A percentile compares a stretch with the other conserved stretches of the same genome.
Conservation (phyloP, 2,113 vertebrate species). For the Oryzias woworae region DNA sequence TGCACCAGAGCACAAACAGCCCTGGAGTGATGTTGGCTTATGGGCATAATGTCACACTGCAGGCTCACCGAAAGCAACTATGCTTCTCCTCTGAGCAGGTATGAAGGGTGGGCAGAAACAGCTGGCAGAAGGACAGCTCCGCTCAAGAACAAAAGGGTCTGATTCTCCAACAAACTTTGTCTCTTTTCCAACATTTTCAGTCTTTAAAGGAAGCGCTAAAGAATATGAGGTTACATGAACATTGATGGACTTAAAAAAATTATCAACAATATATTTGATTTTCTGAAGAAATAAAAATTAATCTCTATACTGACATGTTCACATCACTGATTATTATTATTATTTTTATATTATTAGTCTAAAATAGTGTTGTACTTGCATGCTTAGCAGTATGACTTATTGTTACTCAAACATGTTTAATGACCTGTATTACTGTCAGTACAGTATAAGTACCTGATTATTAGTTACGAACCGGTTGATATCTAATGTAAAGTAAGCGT, state of each 20-base stretch:
- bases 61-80: not conserved
- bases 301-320: too few relatives aligned
- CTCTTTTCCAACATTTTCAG: not conserved
- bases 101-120: constrained; percentile 31
- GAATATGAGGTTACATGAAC: not conserved
- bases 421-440: too few relatives aligned
- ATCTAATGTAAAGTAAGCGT: too few relatives aligned
- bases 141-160: constrained; percentile 22
- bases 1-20: constrained; percentile 2
- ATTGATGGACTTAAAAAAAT: not conserved
- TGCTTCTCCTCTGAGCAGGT: constrained; percentile 17
- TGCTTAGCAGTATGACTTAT: too few relatives aligned
- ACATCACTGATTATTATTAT: too few relatives aligned
- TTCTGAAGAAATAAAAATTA: too few relatives aligned
- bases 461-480: too few relatives aligned
- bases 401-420: too few relatives aligned
- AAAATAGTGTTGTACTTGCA: too few relatives aligned
- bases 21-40: constrained; percentile 1
- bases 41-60: not conserved
- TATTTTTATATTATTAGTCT: too few relatives aligned
- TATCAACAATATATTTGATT: not conserved
- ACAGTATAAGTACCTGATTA: too few relatives aligned
- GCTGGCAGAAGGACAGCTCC: constrained; percentile 5
- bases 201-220: not conserved
- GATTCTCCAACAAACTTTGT: not conserved